Percentiles rank a stretch among this genome's conserved stretches.
Evolutionary conservation across 2,113 vertebrate genomes (phyloP).

Genomic region (Chionomys nivalis): DNA sequence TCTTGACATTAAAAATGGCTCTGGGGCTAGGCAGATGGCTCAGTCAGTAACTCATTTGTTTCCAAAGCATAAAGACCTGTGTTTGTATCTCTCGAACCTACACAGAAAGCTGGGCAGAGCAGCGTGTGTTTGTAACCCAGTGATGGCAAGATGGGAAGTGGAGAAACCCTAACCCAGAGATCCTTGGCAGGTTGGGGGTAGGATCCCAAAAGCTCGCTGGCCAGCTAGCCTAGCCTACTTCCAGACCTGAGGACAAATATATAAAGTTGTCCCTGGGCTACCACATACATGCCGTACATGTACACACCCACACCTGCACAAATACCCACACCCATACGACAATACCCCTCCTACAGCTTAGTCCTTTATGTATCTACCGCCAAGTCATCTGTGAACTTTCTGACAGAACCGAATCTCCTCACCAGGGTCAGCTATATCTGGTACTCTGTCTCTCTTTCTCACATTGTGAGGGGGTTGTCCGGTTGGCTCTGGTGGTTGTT

Average conservation of each 20-base stretch:
- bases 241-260: neutral
- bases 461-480: neutral
- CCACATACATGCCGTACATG: neutral
- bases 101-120: neutral
- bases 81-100: neutral
- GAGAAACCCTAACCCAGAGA: neutral
- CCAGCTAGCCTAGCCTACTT: neutral
- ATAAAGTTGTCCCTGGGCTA: neutral
- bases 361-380: neutral
- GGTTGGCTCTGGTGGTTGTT: neutral
- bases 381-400: neutral
- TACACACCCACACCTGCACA: too few species aligned
- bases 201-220: neutral
- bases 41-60: neutral
- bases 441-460: neutral
- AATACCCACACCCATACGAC: neutral
- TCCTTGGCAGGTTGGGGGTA: neutral
- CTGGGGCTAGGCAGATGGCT: neutral
- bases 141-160: neutral
- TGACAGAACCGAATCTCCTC: neutral
- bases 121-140: neutral
- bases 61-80: neutral
- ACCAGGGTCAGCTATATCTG: neutral
- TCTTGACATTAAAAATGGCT: neutral
- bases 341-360: neutral